Evolutionary conservation across 2,888 invertebrate species (phyloP).

Genomic region (Drosophila emarginata): DNA sequence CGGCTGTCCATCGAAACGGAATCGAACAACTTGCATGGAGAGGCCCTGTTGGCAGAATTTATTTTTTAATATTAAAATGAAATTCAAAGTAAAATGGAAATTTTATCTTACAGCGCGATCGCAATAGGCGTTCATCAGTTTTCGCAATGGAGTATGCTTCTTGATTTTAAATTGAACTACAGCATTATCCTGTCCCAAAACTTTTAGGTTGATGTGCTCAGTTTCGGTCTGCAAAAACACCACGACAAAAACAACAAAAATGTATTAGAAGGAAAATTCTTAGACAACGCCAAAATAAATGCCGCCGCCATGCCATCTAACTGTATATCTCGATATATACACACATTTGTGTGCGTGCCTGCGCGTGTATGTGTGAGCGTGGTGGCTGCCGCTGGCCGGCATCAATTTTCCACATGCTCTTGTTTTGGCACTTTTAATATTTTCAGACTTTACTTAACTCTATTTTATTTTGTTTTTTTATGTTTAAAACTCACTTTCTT

Average conservation of each 20-base stretch:
- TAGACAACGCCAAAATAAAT: background rate
- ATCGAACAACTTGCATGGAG: conserved; percentile 94
- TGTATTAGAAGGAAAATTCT: background rate
- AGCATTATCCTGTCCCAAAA: conserved; percentile 96
- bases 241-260: background rate
- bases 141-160: conserved; percentile 96
- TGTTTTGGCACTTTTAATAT: background rate
- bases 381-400: conserved; percentile 4
- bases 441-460: background rate
- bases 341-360: background rate
- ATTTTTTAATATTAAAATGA: background rate
- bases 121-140: conserved; percentile 97
- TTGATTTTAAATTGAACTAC: conserved; percentile 98
- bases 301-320: conserved; percentile 7
- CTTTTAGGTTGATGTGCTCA: conserved; percentile 96
- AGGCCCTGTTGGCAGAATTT: conserved; percentile 84
- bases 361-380: background rate
- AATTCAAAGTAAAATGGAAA: background rate
- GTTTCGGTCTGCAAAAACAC: conserved; percentile 84
- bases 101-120: conserved; percentile 87
- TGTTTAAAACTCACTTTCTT: conserved; percentile 63
- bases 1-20: conserved; percentile 96
- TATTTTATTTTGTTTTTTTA: background rate
- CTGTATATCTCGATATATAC: background rate
- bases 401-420: background rate